Percentiles rank a stretch among this genome's conserved stretches.
Evolutionary conservation across 2,113 vertebrate genomes (phyloP).

Genomic region (Phodopus roborovskii): DNA sequence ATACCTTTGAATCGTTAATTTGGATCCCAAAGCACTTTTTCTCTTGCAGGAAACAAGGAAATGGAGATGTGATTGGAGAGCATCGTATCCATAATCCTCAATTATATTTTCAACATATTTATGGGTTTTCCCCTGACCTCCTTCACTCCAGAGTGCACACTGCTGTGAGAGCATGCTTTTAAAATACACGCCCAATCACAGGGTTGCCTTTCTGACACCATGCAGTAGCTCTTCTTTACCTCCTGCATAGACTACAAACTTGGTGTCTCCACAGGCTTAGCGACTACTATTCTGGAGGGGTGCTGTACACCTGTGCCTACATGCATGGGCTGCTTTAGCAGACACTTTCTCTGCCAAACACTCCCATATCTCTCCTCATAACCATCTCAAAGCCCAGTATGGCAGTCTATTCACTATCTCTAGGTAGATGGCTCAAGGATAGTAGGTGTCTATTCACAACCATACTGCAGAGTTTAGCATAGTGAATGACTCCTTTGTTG

Average conservation of each 20-base stretch:
- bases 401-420: neutral
- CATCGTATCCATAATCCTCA: neutral
- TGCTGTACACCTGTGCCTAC: neutral
- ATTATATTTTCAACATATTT: neutral
- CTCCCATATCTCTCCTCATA: neutral
- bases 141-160: neutral
- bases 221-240: neutral
- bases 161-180: neutral
- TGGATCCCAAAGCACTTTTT: constrained; percentile 54
- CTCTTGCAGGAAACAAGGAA: constrained; percentile 9
- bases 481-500: neutral
- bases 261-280: neutral
- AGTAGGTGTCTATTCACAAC: neutral
- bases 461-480: neutral
- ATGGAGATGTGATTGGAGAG: neutral
- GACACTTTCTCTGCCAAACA: neutral
- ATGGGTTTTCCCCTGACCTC: neutral
- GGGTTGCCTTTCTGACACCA: neutral
- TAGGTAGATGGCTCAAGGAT: neutral
- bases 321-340: neutral
- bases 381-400: neutral
- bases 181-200: neutral
- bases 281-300: neutral
- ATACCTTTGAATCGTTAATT: constrained; percentile 46
- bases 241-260: neutral